These are phyloP conservation scores for Drosophila rufa DNA, from an alignment of 1,140 invertebrate species.

Conservation along the genomic window DNA sequence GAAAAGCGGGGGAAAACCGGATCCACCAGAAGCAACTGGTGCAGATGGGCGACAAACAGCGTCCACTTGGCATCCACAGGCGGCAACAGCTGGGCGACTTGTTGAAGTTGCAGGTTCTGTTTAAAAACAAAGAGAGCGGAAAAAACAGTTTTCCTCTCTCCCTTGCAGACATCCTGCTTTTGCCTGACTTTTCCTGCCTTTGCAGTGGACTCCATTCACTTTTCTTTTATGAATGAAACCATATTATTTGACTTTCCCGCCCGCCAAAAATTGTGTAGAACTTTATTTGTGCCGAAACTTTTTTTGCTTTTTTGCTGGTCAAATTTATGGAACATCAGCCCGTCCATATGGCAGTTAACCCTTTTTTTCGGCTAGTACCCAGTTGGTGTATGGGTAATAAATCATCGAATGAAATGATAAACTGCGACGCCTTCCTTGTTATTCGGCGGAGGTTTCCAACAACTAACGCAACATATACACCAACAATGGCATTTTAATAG, in stretches of 20 bases:
- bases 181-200: constrained; percentile 26
- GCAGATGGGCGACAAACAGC: constrained; percentile 26
- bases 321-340: constrained; percentile 28
- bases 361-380: constrained; percentile 29
- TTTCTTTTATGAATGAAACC: constrained; percentile 71
- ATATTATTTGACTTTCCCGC: constrained; percentile 17
- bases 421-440: constrained; percentile 30
- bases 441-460: background rate
- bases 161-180: constrained; percentile 45
- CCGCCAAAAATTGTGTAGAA: constrained; percentile 26
- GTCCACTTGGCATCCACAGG: constrained; percentile 62
- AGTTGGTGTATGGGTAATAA: constrained; percentile 62
- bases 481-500: constrained; percentile 59
- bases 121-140: constrained; percentile 15
- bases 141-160: constrained; percentile 1
- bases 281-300: constrained; percentile 32
- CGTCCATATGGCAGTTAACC: constrained; percentile 50
- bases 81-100: constrained; percentile 66
- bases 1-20: constrained; percentile 32
- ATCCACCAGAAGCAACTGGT: constrained; percentile 71
- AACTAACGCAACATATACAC: constrained; percentile 10
- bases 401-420: constrained; percentile 74
- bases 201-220: constrained; percentile 44
- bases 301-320: constrained; percentile 25
- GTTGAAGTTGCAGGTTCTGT: constrained; percentile 61